phyloP scores from a whole-genome alignment of 2,113 vertebrate species.

The Festucalex cinctus region DNA sequence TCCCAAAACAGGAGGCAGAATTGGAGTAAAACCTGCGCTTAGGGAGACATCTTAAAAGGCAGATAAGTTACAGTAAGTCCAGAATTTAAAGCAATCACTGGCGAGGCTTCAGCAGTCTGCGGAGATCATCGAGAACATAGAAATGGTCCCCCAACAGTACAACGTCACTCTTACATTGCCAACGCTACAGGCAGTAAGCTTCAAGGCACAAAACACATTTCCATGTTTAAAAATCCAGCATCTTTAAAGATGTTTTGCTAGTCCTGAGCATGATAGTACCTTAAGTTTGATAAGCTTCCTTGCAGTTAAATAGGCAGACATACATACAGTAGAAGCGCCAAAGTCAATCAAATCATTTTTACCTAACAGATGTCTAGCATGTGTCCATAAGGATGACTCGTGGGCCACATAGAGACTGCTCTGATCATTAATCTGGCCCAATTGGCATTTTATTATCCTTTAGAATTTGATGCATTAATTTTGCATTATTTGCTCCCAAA shows the following conservation, averaged over 20 bases:
- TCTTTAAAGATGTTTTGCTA: conserved; percentile 1
- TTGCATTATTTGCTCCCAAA: no score
- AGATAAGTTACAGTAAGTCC: conserved; percentile 33
- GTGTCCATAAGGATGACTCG: no score
- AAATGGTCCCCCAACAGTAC: neutral
- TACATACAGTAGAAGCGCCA: neutral
- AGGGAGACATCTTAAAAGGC: conserved; percentile 16
- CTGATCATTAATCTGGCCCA: no score
- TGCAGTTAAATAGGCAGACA: neutral
- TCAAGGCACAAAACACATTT: conserved; percentile 22
- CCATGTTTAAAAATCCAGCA: neutral
- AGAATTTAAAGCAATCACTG: neutral
- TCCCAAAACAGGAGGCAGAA: conserved; percentile 16
- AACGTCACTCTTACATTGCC: neutral
- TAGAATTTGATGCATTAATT: no score
- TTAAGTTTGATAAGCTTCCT: neutral
- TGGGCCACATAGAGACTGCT: no score
- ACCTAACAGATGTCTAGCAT: no score
- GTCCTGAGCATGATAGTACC: conserved; percentile 15
- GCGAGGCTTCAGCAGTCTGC: neutral
- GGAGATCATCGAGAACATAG: neutral
- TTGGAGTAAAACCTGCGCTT: conserved; percentile 13
- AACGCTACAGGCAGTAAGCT: conserved; percentile 18
- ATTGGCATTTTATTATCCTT: no score
- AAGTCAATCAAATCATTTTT: neutral